Evolutionary conservation across 2,888 invertebrate species (phyloP).

Genomic region (Dorcus parallelipipedus): DNA sequence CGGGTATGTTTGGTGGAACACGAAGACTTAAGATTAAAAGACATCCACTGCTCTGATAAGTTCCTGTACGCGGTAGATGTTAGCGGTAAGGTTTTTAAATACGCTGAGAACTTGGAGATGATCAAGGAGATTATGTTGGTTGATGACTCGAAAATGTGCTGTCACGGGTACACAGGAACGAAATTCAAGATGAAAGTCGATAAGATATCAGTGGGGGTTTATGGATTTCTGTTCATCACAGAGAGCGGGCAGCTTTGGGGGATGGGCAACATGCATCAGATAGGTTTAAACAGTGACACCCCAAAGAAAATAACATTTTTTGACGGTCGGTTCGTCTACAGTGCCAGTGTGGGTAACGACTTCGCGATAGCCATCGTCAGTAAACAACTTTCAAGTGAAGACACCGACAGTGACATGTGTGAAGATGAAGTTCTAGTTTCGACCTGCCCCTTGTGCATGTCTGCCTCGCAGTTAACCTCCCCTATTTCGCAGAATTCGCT

Average conservation of each 20-base stretch:
- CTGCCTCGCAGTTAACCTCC: slow-evolving; percentile 56
- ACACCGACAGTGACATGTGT: slow-evolving; percentile 59
- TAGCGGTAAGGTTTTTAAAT: slow-evolving; percentile 60
- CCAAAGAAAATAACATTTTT: slow-evolving; percentile 67
- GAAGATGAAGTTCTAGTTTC: slow-evolving; percentile 64
- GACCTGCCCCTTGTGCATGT: slow-evolving; percentile 63
- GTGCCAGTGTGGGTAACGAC: slow-evolving; percentile 70
- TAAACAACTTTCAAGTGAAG: slow-evolving; percentile 49
- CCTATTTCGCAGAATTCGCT: slow-evolving; percentile 60
- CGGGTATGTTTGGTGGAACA: slow-evolving; percentile 51
- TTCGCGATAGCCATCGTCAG: slow-evolving; percentile 73
- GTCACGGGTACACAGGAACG: slow-evolving; percentile 61
- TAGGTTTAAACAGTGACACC: slow-evolving; percentile 57
- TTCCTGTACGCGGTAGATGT: slow-evolving; percentile 60
- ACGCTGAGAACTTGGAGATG: slow-evolving; percentile 53
- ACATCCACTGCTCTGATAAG: slow-evolving; percentile 61
- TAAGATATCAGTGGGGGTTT: slow-evolving; percentile 60
- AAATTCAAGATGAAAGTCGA: slow-evolving; percentile 61
- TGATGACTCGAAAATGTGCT: slow-evolving; percentile 63
- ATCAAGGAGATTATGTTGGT: slow-evolving; percentile 61
- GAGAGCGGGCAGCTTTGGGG: slow-evolving; percentile 69
- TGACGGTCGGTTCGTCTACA: slow-evolving; percentile 64
- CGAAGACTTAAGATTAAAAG: slow-evolving; percentile 56
- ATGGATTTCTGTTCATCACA: slow-evolving; percentile 62
- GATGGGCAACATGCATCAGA: slow-evolving; percentile 64